Conservation (phyloP, 2,113 vertebrate genomes). For the Megalops atlanticus region DNA sequence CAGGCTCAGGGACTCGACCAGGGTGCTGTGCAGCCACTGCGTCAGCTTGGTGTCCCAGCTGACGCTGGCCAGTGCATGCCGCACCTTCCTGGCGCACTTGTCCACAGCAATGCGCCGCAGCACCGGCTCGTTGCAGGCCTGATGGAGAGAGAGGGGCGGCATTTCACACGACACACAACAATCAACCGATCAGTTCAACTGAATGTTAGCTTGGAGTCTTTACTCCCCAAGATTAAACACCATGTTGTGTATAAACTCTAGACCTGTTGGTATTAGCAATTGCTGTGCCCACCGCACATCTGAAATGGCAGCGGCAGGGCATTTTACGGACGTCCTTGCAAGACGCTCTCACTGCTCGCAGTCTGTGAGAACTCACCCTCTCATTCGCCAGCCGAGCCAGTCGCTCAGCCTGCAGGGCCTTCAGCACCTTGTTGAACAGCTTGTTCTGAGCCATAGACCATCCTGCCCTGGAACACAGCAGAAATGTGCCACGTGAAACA, state of each 20-base stretch:
- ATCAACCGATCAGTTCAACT: background rate
- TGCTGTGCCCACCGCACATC: background rate
- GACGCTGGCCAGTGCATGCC: constrained; percentile 88
- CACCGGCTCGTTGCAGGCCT: constrained; percentile 93
- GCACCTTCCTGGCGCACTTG: constrained; percentile 91
- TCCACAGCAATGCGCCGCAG: constrained; percentile 90
- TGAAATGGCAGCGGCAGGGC: background rate
- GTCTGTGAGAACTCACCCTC: constrained; percentile 73
- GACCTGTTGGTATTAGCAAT: background rate
- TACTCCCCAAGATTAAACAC: background rate
- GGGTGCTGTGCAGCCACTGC: constrained; percentile 91
- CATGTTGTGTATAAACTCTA: background rate
- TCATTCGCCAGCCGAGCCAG: constrained; percentile 92
- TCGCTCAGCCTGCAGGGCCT: constrained; percentile 90
- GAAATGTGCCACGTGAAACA: background rate
- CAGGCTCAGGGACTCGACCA: constrained; percentile 92
- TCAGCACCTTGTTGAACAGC: constrained; percentile 95
- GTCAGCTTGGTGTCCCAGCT: constrained; percentile 94
- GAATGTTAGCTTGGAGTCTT: background rate
- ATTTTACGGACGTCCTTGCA: background rate
- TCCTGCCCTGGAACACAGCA: constrained; percentile 76
- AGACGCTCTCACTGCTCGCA: background rate
- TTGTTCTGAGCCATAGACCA: constrained; percentile 95
- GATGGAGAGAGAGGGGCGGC: background rate
- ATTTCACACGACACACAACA: background rate